Base-by-base conservation (phyloP, 2,797 vertebrate species). In the Pseudochromis fuscus region DNA sequence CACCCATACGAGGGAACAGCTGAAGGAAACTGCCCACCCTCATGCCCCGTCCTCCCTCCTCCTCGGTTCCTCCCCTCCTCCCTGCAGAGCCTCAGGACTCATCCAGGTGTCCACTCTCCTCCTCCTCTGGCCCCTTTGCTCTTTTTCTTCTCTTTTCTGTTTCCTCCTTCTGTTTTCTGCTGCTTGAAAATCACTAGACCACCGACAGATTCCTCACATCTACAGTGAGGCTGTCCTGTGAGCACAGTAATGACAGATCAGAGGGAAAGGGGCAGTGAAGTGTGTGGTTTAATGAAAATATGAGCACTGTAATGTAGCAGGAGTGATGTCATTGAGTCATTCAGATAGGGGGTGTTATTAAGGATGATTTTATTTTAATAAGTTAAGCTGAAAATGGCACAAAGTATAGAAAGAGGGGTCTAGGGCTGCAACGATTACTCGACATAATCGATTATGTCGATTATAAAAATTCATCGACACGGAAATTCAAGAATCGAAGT, bases 61-160 rank as follows among this genome's bases (percentile, higher is more conserved):
- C 67, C 77, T 76, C 65, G 65, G 30, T 57, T 65, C 35, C 59
- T 75, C 73, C 67, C 83, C 82, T 82, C 74, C 83, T 83, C n/a
- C 87, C 78, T 31, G 78, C 74, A 73, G 83, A 82, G 90, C 89
- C 87, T 80, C 81, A 84, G 84, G 88, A 84, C 82, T 86, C 82
- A 77, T 90, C 91, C 92, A 93, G 92, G 90, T 92, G 92, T 91
- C 91, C 90, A 57, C 70, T 81, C 49, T 65, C 60, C 55, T 65
- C 60, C 55, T 82, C 72, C 75, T 73, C 70, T 31, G 28, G 65
- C 63, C 67, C 45, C 58, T 77, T 67, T 67, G 40, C 77, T 67
- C 50, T 25, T 58, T 51, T 74, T 58, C 38, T 37, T 59, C 44
- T 45, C 44, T 55, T 74, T 56, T 42, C 21, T 40, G 5, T 69